Evolutionary conservation across 2,113 vertebrate species (phyloP).

Genomic region (Acanthochromis polyacanthus): DNA sequence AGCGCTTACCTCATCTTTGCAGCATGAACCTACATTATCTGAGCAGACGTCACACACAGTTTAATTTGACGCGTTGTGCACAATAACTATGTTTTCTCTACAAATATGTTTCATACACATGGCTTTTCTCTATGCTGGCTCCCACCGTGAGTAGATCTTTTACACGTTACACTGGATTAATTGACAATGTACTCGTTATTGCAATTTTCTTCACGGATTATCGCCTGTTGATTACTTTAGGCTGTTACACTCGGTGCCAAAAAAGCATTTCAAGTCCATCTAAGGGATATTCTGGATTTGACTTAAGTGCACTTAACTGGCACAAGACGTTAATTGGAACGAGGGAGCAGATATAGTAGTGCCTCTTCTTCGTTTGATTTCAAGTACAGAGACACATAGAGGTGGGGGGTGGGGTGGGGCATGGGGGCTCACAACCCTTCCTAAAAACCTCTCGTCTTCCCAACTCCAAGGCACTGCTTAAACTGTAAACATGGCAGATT

Average conservation of each 20-base stretch:
- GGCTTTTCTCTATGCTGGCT: constrained; percentile 77
- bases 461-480: constrained; percentile 86
- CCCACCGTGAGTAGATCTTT: constrained; percentile 40
- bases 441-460: constrained; percentile 52
- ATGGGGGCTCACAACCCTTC: constrained; percentile 35
- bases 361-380: constrained; percentile 55
- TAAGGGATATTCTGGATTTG: constrained; percentile 56
- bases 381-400: constrained; percentile 31
- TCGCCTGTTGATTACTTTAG: constrained; percentile 1
- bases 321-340: constrained; percentile 61
- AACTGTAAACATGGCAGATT: constrained; percentile 84
- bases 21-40: constrained; percentile 40
- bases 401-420: neutral
- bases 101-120: constrained; percentile 64
- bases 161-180: constrained; percentile 22
- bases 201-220: constrained; percentile 46
- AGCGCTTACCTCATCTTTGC: constrained; percentile 32
- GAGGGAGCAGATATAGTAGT: constrained; percentile 33
- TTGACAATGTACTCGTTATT: constrained; percentile 55
- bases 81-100: constrained; percentile 51
- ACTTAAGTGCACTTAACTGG: constrained; percentile 84
- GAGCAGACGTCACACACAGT: constrained; percentile 49
- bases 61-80: constrained; percentile 36
- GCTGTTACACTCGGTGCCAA: constrained; percentile 35
- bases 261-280: constrained; percentile 47